Percentiles rank a stretch among this genome's conserved stretches.
These are phyloP conservation scores for Cataglyphis altisquamis DNA, from an alignment of 2,888 invertebrate genomes.

Conservation along the genomic window DNA sequence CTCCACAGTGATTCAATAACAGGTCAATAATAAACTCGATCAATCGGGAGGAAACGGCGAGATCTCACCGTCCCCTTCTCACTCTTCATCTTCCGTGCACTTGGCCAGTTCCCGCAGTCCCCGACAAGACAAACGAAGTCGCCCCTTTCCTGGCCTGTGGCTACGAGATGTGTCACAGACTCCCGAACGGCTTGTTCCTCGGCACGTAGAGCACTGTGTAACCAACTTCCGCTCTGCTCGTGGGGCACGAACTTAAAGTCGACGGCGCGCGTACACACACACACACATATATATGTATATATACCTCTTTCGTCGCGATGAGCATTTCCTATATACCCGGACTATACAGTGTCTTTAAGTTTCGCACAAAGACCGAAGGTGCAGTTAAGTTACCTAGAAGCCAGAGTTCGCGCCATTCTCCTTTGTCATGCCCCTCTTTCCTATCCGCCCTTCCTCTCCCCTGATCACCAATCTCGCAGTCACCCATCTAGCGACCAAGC, in stretches of 20 bases:
- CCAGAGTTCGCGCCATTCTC: conserved; percentile 62
- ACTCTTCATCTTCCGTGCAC: neutral
- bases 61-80: conserved; percentile 2
- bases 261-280: conserved; percentile 15
- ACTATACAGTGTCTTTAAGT: conserved; percentile 71
- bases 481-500: conserved; percentile 42
- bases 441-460: neutral
- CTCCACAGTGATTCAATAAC: conserved; percentile 38
- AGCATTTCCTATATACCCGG: conserved; percentile 27
- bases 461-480: conserved; percentile 6
- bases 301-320: neutral
- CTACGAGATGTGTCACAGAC: conserved; percentile 70
- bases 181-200: conserved; percentile 68
- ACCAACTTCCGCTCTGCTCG: conserved; percentile 53
- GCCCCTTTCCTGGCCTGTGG: conserved; percentile 68
- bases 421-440: conserved; percentile 43
- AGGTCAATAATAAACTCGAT: conserved; percentile 51
- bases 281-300: neutral
- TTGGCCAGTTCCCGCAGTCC: conserved; percentile 57
- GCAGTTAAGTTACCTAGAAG: conserved; percentile 70
- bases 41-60: conserved; percentile 23
- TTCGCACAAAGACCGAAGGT: conserved; percentile 70
- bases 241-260: conserved; percentile 65
- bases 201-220: conserved; percentile 67
- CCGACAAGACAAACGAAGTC: conserved; percentile 70